Conservation (phyloP, 2,113 vertebrate genomes). For the Entomyzon cyanotis region DNA sequence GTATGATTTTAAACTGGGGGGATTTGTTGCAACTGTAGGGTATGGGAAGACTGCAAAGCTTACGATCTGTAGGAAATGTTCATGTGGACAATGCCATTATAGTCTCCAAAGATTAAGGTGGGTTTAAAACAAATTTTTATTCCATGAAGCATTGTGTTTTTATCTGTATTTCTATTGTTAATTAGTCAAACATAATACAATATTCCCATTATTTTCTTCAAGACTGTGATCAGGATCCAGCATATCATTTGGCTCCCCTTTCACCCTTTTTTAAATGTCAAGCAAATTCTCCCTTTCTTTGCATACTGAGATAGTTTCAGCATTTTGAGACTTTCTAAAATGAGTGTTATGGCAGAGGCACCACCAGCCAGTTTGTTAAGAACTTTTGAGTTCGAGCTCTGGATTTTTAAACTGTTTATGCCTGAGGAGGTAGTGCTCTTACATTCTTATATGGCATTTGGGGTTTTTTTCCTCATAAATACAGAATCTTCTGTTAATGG, state of each 20-base stretch:
- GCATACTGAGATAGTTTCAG: neutral
- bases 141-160: neutral
- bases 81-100: neutral
- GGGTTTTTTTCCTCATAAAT: fast-evolving
- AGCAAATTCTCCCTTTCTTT: neutral
- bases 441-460: neutral
- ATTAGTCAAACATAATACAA: neutral
- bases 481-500: neutral
- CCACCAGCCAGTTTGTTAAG: neutral
- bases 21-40: neutral
- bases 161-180: neutral
- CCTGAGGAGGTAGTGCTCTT: neutral
- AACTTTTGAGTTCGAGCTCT: neutral
- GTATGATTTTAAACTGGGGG: neutral
- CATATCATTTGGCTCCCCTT: neutral
- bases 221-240: neutral
- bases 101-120: neutral
- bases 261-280: neutral
- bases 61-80: neutral
- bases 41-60: neutral
- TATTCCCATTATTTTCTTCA: neutral
- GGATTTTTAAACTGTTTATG: neutral
- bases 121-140: neutral
- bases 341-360: neutral
- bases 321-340: neutral